Conservation (phyloP, 2,113 vertebrate genomes). For the Platysternon megacephalum region DNA sequence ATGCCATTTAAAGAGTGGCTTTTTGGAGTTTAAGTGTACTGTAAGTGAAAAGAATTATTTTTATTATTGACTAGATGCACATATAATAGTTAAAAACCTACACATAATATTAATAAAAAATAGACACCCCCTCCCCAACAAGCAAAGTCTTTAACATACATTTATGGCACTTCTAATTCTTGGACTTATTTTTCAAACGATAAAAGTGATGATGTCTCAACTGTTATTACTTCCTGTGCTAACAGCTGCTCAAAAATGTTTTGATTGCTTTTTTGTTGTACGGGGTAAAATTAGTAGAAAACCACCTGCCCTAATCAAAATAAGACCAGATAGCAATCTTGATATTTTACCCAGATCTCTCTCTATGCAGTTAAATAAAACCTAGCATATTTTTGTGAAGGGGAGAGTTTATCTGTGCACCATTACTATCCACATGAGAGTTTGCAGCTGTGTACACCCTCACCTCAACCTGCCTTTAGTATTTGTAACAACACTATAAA, state of each 20-base stretch:
- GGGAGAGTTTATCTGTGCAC: background rate
- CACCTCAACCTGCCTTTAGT: background rate
- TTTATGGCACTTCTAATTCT: conserved; percentile 50
- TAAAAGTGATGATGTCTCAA: conserved; percentile 54
- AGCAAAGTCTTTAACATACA: background rate
- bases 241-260: background rate
- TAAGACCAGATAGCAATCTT: background rate
- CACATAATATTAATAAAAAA: background rate
- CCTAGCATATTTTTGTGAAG: background rate
- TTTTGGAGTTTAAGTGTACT: background rate
- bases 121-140: background rate
- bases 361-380: conserved; percentile 7
- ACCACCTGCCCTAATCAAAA: conserved; percentile 24
- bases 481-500: background rate
- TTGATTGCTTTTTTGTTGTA: conserved; percentile 9
- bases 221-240: background rate
- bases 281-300: conserved; percentile 8
- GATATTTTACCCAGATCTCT: conserved; percentile 18
- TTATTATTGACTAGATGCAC: background rate
- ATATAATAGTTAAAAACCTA: background rate
- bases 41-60: background rate
- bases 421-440: conserved; percentile 19
- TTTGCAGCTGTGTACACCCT: conserved; percentile 16
- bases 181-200: conserved; percentile 33
- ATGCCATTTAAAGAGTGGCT: conserved; percentile 16